Evolutionary conservation across 2,797 vertebrate genomes (phyloP), one percentile per base, ranked within the genome.

Genomic region (Poeciliopsis turneri): DNA sequence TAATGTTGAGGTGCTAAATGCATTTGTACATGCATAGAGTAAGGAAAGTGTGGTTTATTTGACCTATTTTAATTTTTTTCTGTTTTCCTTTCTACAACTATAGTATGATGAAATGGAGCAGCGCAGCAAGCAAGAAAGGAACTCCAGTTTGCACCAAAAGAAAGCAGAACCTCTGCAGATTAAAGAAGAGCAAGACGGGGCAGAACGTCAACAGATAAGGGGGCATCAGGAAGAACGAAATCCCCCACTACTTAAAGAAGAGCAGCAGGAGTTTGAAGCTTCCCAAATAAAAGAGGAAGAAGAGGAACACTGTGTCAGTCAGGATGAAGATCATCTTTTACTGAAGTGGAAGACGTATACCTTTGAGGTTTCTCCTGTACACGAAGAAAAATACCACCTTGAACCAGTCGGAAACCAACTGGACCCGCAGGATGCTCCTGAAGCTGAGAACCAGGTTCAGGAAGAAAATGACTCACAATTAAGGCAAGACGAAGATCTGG

Each of bases 181-280:
- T 25, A 68, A 68, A 68, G 64, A 68, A 43, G 64, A 68, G 64
- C 61, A 64, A 25, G 30, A 64, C 4, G 59, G 8, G 15, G 15
- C 1, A 36, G 59, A 64, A 20, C 16, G 4, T 66, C 28, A 30
- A 33, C 61, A 2, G 61, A 39, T 39, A 20, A 39, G 9, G 10
- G 59, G n/a, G 12, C 4, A 64, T 16, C 59, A 36, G 20, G 36
- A 36, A 36, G 20, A 41, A 41, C 36, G 1, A 68, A 20, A 41
- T 11, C 20, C 20, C 18, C 36, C 20, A 11, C 20, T 11, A 25
- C 36, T 68, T 39, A 68, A 68, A 68, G 66, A 69, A 6, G 39
- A 69, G 66, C 66, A 78, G 75, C 41, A 69, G 66, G 66, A 69
- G 23, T 43, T 69, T 69, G 39, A 69, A 69, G 20, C 41, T n/a